Evolutionary conservation across 2,797 vertebrate species (phyloP).

Genomic region (Onychomys leucogaster): DNA sequence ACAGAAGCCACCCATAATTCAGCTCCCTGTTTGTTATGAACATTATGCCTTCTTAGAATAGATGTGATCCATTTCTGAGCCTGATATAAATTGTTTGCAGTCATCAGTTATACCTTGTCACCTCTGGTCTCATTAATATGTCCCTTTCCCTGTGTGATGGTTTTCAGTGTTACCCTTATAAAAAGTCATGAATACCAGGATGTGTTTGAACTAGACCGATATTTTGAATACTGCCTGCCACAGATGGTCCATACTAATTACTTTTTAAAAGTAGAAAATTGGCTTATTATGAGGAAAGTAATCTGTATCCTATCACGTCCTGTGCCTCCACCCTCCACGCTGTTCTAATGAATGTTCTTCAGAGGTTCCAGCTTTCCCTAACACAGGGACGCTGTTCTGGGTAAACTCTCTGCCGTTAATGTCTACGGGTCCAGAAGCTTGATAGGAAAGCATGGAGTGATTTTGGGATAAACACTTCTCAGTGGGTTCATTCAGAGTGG

Average conservation of each 20-base stretch:
- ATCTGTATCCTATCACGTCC: conserved; percentile 23
- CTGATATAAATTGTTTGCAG: neutral
- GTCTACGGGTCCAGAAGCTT: conserved; percentile 60
- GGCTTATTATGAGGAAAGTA: neutral
- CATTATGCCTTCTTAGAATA: neutral
- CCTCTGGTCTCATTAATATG: neutral
- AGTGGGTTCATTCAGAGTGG: conserved; percentile 71
- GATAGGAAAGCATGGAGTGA: conserved; percentile 60
- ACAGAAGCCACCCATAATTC: neutral
- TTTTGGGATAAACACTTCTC: conserved; percentile 68
- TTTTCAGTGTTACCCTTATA: neutral
- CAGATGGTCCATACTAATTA: conserved; percentile 18
- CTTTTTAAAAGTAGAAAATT: conserved; percentile 47
- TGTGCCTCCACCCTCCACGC: neutral
- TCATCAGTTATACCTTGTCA: neutral
- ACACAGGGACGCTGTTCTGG: conserved; percentile 61
- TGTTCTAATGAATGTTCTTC: conserved; percentile 55
- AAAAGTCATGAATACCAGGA: neutral
- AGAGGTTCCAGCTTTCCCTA: conserved; percentile 54
- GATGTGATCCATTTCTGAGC: neutral
- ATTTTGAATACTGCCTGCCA: neutral
- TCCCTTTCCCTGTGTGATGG: neutral
- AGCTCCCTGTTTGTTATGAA: neutral
- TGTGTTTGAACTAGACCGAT: neutral
- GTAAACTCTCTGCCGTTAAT: conserved; percentile 64